Evolutionary conservation across 1,140 invertebrate genomes (phyloP), one percentile per base, ranked within the genome.

Genomic region (Drosophila arawakana): DNA sequence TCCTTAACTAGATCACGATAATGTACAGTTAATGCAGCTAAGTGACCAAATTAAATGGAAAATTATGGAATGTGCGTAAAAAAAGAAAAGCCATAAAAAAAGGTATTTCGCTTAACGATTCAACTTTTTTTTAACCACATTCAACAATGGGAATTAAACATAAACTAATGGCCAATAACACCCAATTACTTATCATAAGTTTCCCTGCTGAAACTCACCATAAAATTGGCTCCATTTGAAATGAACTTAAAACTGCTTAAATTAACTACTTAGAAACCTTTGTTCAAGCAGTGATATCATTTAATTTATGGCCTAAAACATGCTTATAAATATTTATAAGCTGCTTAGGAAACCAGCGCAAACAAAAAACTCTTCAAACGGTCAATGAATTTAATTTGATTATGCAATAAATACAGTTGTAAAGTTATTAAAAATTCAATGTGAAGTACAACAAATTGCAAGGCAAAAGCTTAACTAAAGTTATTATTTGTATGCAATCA

Each of bases 401-500:
- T 62, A 62, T 54, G 67, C 67, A 62, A 70, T 30, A 58, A 21
- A 54, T 41, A 21, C 13, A 2, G 35, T 39, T 49, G 9, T 52
- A 43, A 41, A 41, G 44, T 34, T 49, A 49, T 67, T 49, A 67
- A 54, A 49, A 59, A 69, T 63, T 65, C 46, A 59, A 21, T 37
- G 25, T 13, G 2, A 11, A 30, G 25, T 65, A 21, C 13, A 50
- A 47, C 57, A 62, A 46, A 63, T 65, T 65, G 52, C 34, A 30
- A 30, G 35, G 69, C 44, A 66, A 52, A 60, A 41, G 15, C 44
- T 34, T 63, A n/a, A 21, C 13, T 43, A 30, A 30, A 30, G 25
- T 58, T 18, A 60, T 70, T 55, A 58, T 57, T 71, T 55, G 47
- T 58, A 52, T 44, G 25, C 25, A 76, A 61, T 73, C 15, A 46